These are phyloP conservation scores for Tetramorium parvispinum DNA, from an alignment of 1,140 invertebrate genomes.

Conservation along the genomic window DNA sequence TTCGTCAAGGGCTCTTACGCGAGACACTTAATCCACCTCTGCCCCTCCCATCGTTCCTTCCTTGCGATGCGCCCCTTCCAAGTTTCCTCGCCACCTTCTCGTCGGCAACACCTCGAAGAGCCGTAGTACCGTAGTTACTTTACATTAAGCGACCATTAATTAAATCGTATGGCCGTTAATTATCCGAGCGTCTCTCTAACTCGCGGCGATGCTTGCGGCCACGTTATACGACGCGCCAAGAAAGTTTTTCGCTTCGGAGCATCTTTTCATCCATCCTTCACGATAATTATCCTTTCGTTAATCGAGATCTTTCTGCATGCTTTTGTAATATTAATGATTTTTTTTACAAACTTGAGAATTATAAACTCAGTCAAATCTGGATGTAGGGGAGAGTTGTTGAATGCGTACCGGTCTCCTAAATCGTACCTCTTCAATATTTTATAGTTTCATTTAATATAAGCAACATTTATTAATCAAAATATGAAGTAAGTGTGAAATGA, in stretches of 20 bases:
- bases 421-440: no score
- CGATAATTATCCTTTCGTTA: not conserved
- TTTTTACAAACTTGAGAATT: not conserved
- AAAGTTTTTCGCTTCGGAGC: conserved; percentile 25
- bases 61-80: not conserved
- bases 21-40: conserved; percentile 77
- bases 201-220: conserved; percentile 58
- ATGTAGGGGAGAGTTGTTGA: no score
- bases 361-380: not conserved
- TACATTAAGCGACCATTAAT: conserved; percentile 81
- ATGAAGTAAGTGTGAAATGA: no score
- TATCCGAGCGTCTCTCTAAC: conserved; percentile 75
- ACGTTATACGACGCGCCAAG: conserved; percentile 22
- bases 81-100: conserved; percentile 18
- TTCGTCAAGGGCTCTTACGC: conserved; percentile 79
- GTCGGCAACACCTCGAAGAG: conserved; percentile 66
- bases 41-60: conserved; percentile 60
- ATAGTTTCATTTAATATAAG: no score
- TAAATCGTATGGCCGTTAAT: conserved; percentile 78
- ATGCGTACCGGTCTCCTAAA: no score
- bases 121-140: conserved; percentile 75
- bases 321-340: not conserved
- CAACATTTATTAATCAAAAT: no score
- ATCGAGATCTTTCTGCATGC: not conserved
- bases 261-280: conserved; percentile 6